Conservation (phyloP, 2,888 invertebrate genomes). For the Marronus borbonicus region DNA sequence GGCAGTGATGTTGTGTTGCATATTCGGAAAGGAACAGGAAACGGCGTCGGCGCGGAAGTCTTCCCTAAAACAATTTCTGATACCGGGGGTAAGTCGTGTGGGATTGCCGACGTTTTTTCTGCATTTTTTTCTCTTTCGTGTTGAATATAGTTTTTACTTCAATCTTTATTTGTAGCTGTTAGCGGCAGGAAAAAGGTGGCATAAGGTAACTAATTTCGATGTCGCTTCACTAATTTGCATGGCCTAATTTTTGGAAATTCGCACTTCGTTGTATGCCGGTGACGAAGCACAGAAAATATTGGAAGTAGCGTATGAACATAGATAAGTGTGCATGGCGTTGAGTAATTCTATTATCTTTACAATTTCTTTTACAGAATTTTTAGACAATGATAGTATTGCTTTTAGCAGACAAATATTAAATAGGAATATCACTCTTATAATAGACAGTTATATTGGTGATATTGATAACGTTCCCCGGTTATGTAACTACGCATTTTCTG, state of each 20-base stretch:
- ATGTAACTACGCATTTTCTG: too few species aligned
- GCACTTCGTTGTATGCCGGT: constrained; percentile 24
- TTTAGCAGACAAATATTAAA: not conserved
- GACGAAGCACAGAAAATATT: constrained; percentile 19
- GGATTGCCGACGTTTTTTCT: not conserved
- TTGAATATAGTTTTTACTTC: constrained; percentile 49
- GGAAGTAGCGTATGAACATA: constrained; percentile 27
- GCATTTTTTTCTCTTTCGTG: constrained; percentile 20
- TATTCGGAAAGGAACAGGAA: constrained; percentile 78
- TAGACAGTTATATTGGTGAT: too few species aligned
- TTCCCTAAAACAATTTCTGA: constrained; percentile 60
- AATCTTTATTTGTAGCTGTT: constrained; percentile 75
- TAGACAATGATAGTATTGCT: constrained; percentile 22
- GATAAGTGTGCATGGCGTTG: constrained; percentile 26
- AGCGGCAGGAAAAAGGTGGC: constrained; percentile 76
- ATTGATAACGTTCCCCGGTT: too few species aligned
- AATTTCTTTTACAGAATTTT: not conserved
- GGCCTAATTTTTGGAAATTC: constrained; percentile 29
- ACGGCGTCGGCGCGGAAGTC: constrained; percentile 57
- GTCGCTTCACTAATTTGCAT: constrained; percentile 46
- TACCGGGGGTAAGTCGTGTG: constrained; percentile 61
- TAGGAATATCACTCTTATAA: too few species aligned
- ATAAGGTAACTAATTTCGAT: constrained; percentile 72
- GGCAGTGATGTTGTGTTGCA: constrained; percentile 93
- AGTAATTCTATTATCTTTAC: not conserved